Evolutionary conservation across 2,797 vertebrate species (phyloP), one percentile per base, ranked within the genome.

Genomic region (Anguilla pacifica): DNA sequence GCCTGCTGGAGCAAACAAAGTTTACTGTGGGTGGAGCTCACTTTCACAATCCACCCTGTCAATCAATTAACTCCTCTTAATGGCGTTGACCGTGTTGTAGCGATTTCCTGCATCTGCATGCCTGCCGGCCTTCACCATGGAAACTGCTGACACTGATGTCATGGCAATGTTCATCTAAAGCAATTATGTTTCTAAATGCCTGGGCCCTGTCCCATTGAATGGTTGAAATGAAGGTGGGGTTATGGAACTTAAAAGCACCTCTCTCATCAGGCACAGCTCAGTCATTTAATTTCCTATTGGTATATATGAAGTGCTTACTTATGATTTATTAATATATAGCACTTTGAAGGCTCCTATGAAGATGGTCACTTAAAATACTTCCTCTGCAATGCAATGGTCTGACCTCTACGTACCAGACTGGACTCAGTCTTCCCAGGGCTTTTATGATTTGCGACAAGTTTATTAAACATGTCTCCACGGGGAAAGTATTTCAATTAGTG

Each of bases 251-350:
- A 70, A 70, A 70, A 70, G 64, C 64, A 70, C 57, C 70, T 15
- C 7, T 39, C 74, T 39, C 35, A 43, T 46, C 35, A 17, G 7
- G 15, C 70, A 72, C 28, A 79, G 74, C 19, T 22, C 74, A 79
- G 74, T 43, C 35, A 43, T 79, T 79, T 43, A 43, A 79, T 79
- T 79, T 46, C 39, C 35, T 43, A 43, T 79, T 43, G 35, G 17
- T 79, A 46, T 79, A 79, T 46, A 79, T 79, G 35, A 79, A 79
- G 74, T 79, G 74, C 74, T 19, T 43, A 6, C 74, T 79, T 79
- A 46, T 79, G 74, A 79, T 79, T 43, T 79, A 79, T 43, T 79
- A 17, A 43, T 79, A 79, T 46, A 17, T 19, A 79, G 74, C 35
- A 46, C 39, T 79, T 79, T 43, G 39, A 39, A 43, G 74, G 35